phyloP scores from a whole-genome alignment of 2,113 vertebrate species.

The Aviceda subcristata region DNA sequence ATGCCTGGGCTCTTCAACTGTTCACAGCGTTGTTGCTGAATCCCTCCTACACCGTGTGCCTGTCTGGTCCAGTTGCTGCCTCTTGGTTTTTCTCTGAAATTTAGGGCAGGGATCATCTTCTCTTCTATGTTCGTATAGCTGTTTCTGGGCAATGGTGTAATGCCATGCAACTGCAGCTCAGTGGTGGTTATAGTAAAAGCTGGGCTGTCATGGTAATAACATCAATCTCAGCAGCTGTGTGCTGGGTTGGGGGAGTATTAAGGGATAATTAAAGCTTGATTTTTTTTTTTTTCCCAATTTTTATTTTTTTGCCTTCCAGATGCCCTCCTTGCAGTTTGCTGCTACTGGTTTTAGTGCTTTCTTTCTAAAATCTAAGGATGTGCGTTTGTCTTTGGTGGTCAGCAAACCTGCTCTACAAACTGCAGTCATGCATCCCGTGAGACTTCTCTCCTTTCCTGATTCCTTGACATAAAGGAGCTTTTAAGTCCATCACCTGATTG shows the following conservation, averaged over 20 bases:
- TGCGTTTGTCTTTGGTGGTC: neutral
- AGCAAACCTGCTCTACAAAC: neutral
- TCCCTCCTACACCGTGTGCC: neutral
- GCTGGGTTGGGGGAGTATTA: neutral
- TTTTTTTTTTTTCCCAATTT: neutral
- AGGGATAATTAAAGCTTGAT: neutral
- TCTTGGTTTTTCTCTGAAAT: neutral
- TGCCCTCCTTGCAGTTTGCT: neutral
- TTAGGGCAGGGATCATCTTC: neutral
- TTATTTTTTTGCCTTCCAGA: neutral
- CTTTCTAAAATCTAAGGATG: neutral
- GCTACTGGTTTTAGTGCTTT: neutral
- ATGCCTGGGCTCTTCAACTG: neutral
- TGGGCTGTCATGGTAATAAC: neutral
- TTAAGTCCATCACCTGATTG: neutral
- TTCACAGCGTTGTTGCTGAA: neutral
- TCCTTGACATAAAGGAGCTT: neutral
- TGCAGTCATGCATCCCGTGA: neutral
- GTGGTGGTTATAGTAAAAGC: neutral
- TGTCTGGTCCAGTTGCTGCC: neutral
- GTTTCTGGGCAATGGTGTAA: neutral
- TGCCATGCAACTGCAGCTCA: neutral
- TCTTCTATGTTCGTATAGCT: neutral
- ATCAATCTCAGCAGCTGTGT: neutral
- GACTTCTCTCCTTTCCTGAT: neutral